Conservation (phyloP, 2,797 vertebrate genomes). For the Cirrhinus molitorella region DNA sequence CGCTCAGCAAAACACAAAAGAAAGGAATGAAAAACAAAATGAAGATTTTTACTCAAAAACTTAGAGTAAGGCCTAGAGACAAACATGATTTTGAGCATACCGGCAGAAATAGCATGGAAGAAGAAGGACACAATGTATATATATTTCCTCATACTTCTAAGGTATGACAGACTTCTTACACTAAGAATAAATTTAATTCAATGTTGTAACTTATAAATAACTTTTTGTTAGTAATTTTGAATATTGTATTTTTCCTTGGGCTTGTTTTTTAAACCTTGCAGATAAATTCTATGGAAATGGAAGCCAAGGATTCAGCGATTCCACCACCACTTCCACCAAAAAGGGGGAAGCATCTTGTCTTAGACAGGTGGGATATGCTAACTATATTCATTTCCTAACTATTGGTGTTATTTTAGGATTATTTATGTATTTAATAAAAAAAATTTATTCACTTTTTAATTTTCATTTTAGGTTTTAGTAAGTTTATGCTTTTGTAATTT, state of each 20-base stretch:
- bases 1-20: conserved; percentile 6
- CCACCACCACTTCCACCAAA: conserved; percentile 41
- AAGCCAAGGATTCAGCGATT: neutral
- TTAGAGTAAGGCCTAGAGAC: conserved; percentile 10
- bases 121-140: conserved; percentile 28
- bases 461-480: neutral
- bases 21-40: conserved; percentile 28
- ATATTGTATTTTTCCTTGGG: neutral
- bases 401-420: neutral
- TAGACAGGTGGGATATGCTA: conserved; percentile 19
- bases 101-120: neutral
- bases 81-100: neutral
- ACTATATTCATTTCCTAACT: neutral
- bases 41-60: conserved; percentile 17
- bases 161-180: neutral
- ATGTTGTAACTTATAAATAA: neutral
- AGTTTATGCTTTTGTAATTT: neutral
- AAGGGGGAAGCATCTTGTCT: conserved; percentile 13
- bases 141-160: neutral
- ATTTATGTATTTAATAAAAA: neutral
- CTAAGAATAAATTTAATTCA: neutral
- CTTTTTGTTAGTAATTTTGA: neutral
- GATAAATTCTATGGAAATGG: neutral
- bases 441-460: neutral
- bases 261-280: neutral